Evolutionary conservation across 64 coral and sea anemone species (phyloP).

Genomic region (Montipora cactus): DNA sequence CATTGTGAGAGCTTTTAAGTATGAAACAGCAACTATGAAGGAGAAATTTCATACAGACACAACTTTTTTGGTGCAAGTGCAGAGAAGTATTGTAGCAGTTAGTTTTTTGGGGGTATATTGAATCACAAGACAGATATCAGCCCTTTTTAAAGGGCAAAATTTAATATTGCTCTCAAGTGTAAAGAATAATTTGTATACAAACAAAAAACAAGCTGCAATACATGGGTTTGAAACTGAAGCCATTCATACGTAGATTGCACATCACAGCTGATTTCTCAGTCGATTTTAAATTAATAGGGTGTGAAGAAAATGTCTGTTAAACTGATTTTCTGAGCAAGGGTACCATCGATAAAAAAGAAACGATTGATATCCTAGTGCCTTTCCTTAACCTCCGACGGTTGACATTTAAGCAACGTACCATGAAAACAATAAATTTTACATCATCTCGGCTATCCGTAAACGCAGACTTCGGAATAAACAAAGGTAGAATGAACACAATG

Average conservation of each 20-base stretch:
- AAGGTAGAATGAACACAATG: conserved; percentile 7
- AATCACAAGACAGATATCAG: not conserved
- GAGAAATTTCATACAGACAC: no score
- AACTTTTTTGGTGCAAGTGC: no score
- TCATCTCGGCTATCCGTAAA: not conserved
- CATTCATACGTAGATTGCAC: not conserved
- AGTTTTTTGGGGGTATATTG: not conserved
- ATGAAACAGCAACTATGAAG: no score
- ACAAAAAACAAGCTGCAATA: not conserved
- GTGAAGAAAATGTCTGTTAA: no score
- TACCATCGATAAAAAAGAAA: no score
- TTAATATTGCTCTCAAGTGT: not conserved
- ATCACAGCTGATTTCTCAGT: no score
- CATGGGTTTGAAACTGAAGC: not conserved
- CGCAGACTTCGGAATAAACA: not conserved
- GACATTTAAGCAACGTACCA: not conserved
- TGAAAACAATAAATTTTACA: not conserved
- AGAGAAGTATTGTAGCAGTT: no score
- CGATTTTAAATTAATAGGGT: no score
- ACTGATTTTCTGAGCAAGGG: no score
- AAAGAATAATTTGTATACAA: not conserved
- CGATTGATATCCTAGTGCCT: no score
- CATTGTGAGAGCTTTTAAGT: no score
- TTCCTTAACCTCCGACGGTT: not conserved
- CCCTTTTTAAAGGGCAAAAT: not conserved